Percentiles rank a stretch among this genome's conserved stretches.
Evolutionary conservation across 1,140 invertebrate species (phyloP).

Genomic region (Neodiprion pinetum): DNA sequence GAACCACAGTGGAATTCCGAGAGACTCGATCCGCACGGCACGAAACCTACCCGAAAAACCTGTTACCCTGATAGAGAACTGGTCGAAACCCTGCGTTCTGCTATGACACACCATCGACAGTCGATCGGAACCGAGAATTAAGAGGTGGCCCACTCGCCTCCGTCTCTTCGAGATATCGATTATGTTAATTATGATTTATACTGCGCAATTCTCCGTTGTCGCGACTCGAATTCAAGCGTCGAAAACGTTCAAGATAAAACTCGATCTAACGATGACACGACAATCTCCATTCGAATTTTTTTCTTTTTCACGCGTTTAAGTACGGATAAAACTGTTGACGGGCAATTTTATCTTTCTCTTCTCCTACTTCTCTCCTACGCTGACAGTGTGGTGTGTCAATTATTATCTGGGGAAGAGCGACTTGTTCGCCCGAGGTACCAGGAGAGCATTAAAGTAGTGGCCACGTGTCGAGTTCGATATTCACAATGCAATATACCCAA

Average conservation of each 20-base stretch:
- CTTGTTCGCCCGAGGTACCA: slow-evolving; percentile 37
- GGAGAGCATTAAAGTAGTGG: slow-evolving; percentile 41
- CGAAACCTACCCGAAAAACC: slow-evolving; percentile 43
- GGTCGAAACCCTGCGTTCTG: slow-evolving; percentile 60
- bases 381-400: too few relatives aligned
- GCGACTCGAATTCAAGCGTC: too few relatives aligned
- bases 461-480: slow-evolving; percentile 5
- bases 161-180: slow-evolving; percentile 22
- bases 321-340: too few relatives aligned
- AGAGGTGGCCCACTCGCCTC: slow-evolving; percentile 23
- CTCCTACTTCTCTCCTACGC: background rate
- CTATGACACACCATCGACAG: slow-evolving; percentile 61
- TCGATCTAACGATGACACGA: too few relatives aligned
- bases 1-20: background rate
- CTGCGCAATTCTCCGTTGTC: too few relatives aligned
- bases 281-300: too few relatives aligned
- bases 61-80: slow-evolving; percentile 60
- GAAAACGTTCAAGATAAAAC: too few relatives aligned
- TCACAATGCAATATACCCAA: slow-evolving; percentile 2
- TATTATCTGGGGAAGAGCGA: slow-evolving; percentile 1
- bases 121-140: slow-evolving; percentile 37
- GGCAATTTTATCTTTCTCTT: background rate
- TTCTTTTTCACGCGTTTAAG: too few relatives aligned
- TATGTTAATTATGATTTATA: too few relatives aligned
- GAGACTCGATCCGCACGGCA: slow-evolving; percentile 10